phyloP scores from a whole-genome alignment of 2,888 invertebrate genomes.

The Antheraea yamamai region DNA sequence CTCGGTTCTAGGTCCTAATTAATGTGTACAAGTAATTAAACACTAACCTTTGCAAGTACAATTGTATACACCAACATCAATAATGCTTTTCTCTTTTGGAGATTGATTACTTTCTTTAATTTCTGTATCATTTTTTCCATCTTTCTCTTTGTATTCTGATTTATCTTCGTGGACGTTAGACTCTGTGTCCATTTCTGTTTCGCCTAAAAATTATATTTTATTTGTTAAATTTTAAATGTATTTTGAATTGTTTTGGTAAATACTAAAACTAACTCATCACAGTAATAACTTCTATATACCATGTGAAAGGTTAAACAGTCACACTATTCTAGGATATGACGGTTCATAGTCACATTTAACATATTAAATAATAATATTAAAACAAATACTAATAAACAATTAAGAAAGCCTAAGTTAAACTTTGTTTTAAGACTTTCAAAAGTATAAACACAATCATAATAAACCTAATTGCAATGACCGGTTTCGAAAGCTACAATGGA shows the following conservation, averaged over 20 bases:
- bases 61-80: constrained; percentile 40
- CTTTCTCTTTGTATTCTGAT: neutral
- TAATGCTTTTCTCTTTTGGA: constrained; percentile 11
- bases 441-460: no score
- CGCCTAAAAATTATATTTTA: neutral
- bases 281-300: no score
- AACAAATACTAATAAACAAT: no score
- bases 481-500: no score
- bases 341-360: no score
- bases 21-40: neutral
- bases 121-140: neutral
- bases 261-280: neutral
- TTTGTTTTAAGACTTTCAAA: no score
- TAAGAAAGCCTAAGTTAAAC: no score
- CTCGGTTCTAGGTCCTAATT: no score
- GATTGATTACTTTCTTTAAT: constrained; percentile 13
- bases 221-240: neutral
- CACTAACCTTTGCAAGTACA: constrained; percentile 60
- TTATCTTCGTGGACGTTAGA: neutral
- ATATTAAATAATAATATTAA: no score
- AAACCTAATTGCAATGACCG: no score
- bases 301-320: no score
- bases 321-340: no score
- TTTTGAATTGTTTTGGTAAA: neutral
- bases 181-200: neutral